These are phyloP conservation scores for Mobula birostris DNA, from an alignment of 2,113 vertebrate genomes.

Conservation along the genomic window DNA sequence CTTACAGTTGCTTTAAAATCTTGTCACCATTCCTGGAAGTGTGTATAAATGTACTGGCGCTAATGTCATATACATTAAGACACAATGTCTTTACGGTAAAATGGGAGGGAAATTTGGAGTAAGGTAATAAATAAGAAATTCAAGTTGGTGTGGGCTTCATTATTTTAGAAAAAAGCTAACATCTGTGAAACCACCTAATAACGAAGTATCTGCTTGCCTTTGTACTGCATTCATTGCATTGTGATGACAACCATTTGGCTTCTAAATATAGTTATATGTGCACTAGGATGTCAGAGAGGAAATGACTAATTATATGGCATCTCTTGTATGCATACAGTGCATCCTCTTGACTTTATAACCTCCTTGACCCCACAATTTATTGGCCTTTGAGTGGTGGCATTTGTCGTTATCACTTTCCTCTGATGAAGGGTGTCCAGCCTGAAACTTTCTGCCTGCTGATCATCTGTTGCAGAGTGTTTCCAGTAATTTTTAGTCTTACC, in stretches of 20 bases:
- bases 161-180: neutral
- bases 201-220: conserved; percentile 9
- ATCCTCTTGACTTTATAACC: neutral
- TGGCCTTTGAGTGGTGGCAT: neutral
- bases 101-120: neutral
- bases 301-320: neutral
- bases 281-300: neutral
- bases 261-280: neutral
- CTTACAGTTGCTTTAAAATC: neutral
- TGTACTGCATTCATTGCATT: neutral
- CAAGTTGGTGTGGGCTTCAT: neutral
- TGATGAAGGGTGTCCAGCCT: neutral
- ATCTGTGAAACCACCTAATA: neutral
- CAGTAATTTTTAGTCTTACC: neutral
- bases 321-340: neutral
- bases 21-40: neutral
- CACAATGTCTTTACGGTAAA: neutral
- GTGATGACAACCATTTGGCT: neutral
- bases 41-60: neutral
- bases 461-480: too few species aligned
- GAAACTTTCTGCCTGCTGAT: too few species aligned
- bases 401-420: neutral
- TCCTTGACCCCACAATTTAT: neutral
- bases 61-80: neutral
- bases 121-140: neutral